Evolutionary conservation across 2,888 invertebrate species (phyloP).

Genomic region (Drosophila helvetica): DNA sequence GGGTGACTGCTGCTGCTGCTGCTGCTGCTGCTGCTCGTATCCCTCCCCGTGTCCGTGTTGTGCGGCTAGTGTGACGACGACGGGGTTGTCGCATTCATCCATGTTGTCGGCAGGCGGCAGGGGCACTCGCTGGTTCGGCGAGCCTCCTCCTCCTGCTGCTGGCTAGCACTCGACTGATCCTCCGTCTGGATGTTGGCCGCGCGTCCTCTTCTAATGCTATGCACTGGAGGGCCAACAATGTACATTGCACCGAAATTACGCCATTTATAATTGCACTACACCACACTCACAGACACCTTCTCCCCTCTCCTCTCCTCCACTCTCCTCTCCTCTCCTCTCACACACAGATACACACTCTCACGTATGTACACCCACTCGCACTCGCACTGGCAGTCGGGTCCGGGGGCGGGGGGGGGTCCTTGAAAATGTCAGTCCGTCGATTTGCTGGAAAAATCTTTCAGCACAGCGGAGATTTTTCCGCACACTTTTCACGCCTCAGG

Average conservation of each 20-base stretch:
- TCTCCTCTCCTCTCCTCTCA: slow-evolving; percentile 23
- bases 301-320: slow-evolving; percentile 24
- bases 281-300: slow-evolving; percentile 31
- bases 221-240: slow-evolving; percentile 43
- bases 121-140: slow-evolving; percentile 77
- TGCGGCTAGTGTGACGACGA: slow-evolving; percentile 83
- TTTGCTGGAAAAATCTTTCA: slow-evolving; percentile 39
- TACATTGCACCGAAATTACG: slow-evolving; percentile 72
- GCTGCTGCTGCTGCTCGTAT: slow-evolving; percentile 22
- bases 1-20: slow-evolving; percentile 22
- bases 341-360: slow-evolving; percentile 16
- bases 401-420: slow-evolving; percentile 56
- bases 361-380: slow-evolving; percentile 25
- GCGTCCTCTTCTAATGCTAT: slow-evolving; percentile 11
- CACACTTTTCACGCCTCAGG: slow-evolving; percentile 44
- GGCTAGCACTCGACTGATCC: slow-evolving; percentile 17
- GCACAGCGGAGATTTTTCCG: slow-evolving; percentile 3
- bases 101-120: slow-evolving; percentile 81
- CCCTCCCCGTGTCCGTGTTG: slow-evolving; percentile 81
- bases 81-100: slow-evolving; percentile 84
- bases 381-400: background rate
- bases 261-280: slow-evolving; percentile 74
- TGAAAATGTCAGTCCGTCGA: slow-evolving; percentile 54
- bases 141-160: slow-evolving; percentile 57
- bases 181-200: slow-evolving; percentile 26